Percentiles rank a stretch among this genome's conserved stretches.
These are phyloP conservation scores for Dromaius novaehollandiae DNA, from an alignment of 2,113 vertebrate species.

Conservation along the genomic window DNA sequence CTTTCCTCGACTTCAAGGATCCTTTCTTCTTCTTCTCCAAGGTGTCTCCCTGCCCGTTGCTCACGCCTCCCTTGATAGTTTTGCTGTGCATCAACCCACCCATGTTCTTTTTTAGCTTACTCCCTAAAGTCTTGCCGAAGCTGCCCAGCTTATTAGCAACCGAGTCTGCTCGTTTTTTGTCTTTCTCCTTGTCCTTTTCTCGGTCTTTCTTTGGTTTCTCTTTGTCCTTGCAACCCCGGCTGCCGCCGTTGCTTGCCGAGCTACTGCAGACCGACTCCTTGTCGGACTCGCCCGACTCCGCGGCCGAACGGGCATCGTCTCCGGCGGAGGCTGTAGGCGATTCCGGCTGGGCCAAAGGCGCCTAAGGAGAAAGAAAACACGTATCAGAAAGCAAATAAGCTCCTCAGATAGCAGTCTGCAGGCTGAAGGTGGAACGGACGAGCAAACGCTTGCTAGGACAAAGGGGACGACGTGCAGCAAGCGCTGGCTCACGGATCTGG, in stretches of 20 bases:
- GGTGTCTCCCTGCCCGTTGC: slow-evolving; percentile 76
- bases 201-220: slow-evolving; percentile 76
- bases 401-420: neutral
- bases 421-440: neutral
- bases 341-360: slow-evolving; percentile 93
- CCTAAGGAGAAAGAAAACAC: slow-evolving; percentile 63
- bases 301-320: slow-evolving; percentile 88
- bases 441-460: rapidly evolving
- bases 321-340: slow-evolving; percentile 92
- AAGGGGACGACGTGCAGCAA: neutral
- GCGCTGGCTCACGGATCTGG: neutral
- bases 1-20: slow-evolving; percentile 84
- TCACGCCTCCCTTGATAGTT: slow-evolving; percentile 54
- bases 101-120: slow-evolving; percentile 95
- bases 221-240: slow-evolving; percentile 67
- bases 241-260: slow-evolving; percentile 85
- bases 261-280: slow-evolving; percentile 97
- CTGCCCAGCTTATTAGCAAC: slow-evolving; percentile 97
- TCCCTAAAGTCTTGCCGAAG: slow-evolving; percentile 95
- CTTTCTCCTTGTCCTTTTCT: slow-evolving; percentile 85
- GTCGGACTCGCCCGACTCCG: slow-evolving; percentile 93
- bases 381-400: rapidly evolving
- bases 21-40: slow-evolving; percentile 91
- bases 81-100: slow-evolving; percentile 93
- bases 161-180: slow-evolving; percentile 91